Evolutionary conservation across 2,797 vertebrate genomes (phyloP), one percentile per base, ranked within the genome.

Genomic region (Rhyacichthys aspro): DNA sequence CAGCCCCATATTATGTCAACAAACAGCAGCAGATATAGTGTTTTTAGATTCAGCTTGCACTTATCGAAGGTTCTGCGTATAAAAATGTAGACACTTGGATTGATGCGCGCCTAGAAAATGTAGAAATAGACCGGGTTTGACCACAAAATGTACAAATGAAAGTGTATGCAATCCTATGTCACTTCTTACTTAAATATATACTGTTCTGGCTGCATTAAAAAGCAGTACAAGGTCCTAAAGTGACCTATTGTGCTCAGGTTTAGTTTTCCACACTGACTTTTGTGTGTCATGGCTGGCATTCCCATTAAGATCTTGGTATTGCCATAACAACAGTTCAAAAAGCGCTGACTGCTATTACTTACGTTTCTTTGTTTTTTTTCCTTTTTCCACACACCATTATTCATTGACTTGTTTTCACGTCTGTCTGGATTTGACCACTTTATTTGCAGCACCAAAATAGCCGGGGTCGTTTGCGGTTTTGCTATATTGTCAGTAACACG

Each of bases 241-340:
- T n/a, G n/a, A n/a, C n/a, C n/a, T n/a, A n/a, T n/a, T n/a, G n/a
- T n/a, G n/a, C n/a, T n/a, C n/a, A n/a, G n/a, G n/a, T n/a, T n/a
- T n/a, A n/a, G n/a, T n/a, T n/a, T n/a, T n/a, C n/a, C n/a, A 38
- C 45, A 33, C 44, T 55, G 53, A 50, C 43, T 74, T 48, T 15
- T 59, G 74, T 67, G 74, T 63, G 18, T 32, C 41, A 33, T 15
- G 38, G 55, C 53, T 66, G 43, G 43, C 78, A 85, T 88, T 86
- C 89, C 68, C 47, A 28, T 9, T 57, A 67, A 2, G 46, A 57
- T 9, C 11, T 57, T 55, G 49, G 57, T 63, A 72, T 88, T 10
- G 14, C 86, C 75, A 81, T 86, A 70, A 60, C 87, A 78, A 87
- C 74, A 28, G 17, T 3, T 33, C 77, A 63, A 82, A 82, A 78